Conservation (phyloP, 2,888 invertebrate species). For the Cephus runcator region DNA sequence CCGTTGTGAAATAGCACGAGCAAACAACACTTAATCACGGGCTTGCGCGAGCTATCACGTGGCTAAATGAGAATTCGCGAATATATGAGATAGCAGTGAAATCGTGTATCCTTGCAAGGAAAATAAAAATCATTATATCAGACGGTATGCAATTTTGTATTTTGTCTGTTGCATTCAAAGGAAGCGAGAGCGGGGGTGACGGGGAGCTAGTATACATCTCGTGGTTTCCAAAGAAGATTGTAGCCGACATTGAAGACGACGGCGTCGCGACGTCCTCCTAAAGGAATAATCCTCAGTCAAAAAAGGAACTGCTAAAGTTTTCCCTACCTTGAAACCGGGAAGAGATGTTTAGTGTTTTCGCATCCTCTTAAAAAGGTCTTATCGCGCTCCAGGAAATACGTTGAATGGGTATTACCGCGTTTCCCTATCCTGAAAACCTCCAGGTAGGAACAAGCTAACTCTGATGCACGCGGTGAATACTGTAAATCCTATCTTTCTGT, state of each 20-base stretch:
- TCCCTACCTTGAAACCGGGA: background rate
- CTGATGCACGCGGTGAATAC: background rate
- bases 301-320: background rate
- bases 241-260: background rate
- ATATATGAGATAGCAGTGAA: background rate
- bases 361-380: constrained; percentile 55
- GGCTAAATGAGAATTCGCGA: background rate
- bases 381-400: constrained; percentile 50
- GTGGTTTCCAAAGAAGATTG: background rate
- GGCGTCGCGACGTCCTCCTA: background rate
- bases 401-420: constrained; percentile 43
- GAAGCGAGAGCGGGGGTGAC: background rate
- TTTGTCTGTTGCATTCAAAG: background rate
- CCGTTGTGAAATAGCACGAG: background rate
- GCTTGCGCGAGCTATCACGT: background rate
- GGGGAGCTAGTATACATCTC: background rate
- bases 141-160: background rate
- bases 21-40: background rate
- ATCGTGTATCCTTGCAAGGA: background rate
- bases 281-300: background rate
- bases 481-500: background rate
- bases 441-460: background rate
- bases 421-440: constrained; percentile 26
- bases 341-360: constrained; percentile 24
- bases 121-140: background rate